These are phyloP conservation scores for Henricia sp. DNA, from an alignment of 53 echinoderm and acorn worm genomes.

Conservation along the genomic window DNA sequence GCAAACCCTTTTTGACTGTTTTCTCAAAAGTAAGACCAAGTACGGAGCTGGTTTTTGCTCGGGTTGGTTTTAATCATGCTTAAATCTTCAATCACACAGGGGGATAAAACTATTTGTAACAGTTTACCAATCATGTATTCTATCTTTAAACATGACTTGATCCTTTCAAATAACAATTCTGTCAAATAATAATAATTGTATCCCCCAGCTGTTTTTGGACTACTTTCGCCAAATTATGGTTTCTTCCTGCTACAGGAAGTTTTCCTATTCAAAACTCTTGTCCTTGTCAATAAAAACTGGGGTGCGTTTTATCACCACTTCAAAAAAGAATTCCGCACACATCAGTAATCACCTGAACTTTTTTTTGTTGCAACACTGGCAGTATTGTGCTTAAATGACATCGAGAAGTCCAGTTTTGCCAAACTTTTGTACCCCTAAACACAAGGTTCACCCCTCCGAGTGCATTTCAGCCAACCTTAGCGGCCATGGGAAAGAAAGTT, in stretches of 20 bases:
- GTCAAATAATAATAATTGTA: too few species aligned
- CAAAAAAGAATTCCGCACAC: background rate
- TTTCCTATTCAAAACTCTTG: background rate
- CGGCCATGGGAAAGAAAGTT: conserved; percentile 45
- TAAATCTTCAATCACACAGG: too few species aligned
- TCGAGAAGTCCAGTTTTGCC: background rate
- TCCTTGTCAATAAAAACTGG: background rate
- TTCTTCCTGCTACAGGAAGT: conserved; percentile 28
- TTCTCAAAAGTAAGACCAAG: too few species aligned
- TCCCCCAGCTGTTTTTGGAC: conserved; percentile 7
- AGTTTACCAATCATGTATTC: too few species aligned
- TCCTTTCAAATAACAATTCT: too few species aligned
- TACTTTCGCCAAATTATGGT: background rate
- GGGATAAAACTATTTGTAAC: too few species aligned
- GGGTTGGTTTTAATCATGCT: too few species aligned
- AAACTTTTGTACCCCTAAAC: background rate
- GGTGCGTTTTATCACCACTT: conserved; percentile 21
- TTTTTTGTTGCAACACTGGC: conserved; percentile 49
- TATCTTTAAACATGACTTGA: too few species aligned
- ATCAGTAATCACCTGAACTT: conserved; percentile 41
- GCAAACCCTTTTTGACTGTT: too few species aligned
- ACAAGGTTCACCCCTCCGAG: background rate
- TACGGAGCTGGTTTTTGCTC: too few species aligned
- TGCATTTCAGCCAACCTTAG: background rate
- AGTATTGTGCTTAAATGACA: conserved; percentile 50